Conservation (phyloP, 2,113 vertebrate genomes). For the Progne subis region DNA sequence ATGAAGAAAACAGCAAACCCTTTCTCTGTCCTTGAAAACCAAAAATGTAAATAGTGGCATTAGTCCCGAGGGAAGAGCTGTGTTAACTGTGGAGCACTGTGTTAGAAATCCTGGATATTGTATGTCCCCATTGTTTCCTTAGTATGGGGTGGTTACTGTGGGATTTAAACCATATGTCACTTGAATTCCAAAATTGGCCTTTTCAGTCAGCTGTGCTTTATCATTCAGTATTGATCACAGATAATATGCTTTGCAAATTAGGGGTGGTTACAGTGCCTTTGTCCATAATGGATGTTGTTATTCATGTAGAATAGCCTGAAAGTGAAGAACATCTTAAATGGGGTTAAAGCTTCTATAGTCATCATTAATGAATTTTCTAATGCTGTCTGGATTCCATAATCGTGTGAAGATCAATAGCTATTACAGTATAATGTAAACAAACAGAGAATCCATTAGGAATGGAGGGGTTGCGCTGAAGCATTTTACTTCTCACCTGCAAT, state of each 20-base stretch:
- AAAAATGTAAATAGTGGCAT: conserved; percentile 64
- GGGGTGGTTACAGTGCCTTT: conserved; percentile 66
- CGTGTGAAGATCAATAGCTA: conserved; percentile 57
- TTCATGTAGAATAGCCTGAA: conserved; percentile 55
- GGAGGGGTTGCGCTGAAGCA: not conserved
- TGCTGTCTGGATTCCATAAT: conserved; percentile 55
- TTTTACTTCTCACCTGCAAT: conserved; percentile 33
- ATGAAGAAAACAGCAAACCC: conserved; percentile 60
- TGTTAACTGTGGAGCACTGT: conserved; percentile 51
- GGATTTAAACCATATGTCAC: conserved; percentile 69
- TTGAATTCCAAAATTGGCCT: conserved; percentile 58
- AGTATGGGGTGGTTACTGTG: conserved; percentile 11
- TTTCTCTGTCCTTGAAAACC: conserved; percentile 57
- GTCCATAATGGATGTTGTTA: conserved; percentile 67
- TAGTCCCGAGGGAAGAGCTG: conserved; percentile 41
- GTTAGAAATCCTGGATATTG: conserved; percentile 59
- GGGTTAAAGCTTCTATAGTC: conserved; percentile 51
- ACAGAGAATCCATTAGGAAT: conserved; percentile 44
- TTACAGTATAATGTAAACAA: conserved; percentile 63
- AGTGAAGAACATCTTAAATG: conserved; percentile 64
- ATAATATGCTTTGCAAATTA: conserved; percentile 74
- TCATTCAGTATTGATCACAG: conserved; percentile 58
- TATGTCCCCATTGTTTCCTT: conserved; percentile 42
- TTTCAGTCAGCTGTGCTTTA: conserved; percentile 52
- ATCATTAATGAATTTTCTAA: conserved; percentile 66